Evolutionary conservation across 2,888 invertebrate genomes (phyloP), one percentile per base, ranked within the genome.

Genomic region (Cantharis rustica): DNA sequence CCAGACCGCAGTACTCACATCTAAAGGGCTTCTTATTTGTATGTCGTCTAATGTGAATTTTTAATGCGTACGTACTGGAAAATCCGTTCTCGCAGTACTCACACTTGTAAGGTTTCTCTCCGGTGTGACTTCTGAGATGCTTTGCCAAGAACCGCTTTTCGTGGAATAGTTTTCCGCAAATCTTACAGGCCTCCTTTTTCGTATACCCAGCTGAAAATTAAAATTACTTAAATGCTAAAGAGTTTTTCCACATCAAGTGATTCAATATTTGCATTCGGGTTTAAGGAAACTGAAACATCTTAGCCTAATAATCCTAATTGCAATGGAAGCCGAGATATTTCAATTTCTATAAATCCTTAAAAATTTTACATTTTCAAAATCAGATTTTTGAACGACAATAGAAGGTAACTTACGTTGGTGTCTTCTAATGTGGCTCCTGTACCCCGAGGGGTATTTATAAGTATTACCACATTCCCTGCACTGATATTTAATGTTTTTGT

Each of bases 1-100:
- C 76, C 69, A 61, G 61, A 7, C 69, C 26, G 27, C 79, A 79
- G 61, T 66, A 74, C 31, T 74, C 72, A 68, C 79, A 79, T 61
- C 61, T 72, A 27, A 68, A 79, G 1, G 79, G 79, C 62, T 66
- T 79, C 72, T 79, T 76, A n/a, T 79, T 76, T 3, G 79, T 79
- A 63, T 79, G 79, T 26, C 72, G 72, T 9, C 79, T 61, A 16
- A 20, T 74, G 61, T 79, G 79, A 15, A 68, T 76, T 61, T 79
- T 79, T 11, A 74, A 17, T 9, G 79, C 76, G 15, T 76, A 75
- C 31, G 31, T 13, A 62, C 73, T 76, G 9, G 79, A 79, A 72
- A 76, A 76, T 66, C 79, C 71, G 64, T 72, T 79, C 1, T 76
- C 61, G 16, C 79, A 79, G 27, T 70, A 79, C n/a, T 76, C 64